These are phyloP conservation scores for Myanophis thanlyinensis DNA, from an alignment of 2,113 vertebrate genomes.

Conservation along the genomic window DNA sequence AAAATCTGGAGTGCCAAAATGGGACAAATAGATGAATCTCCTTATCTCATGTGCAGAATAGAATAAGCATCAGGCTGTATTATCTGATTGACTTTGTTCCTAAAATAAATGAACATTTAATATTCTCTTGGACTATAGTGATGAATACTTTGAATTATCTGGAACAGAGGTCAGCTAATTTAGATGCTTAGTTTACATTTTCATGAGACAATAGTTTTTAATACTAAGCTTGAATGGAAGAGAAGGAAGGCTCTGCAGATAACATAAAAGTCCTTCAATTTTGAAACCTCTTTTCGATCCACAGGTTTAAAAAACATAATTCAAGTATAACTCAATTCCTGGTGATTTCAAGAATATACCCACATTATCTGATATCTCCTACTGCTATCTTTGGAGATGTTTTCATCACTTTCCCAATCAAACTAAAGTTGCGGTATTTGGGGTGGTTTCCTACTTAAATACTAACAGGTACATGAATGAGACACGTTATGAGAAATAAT, in stretches of 20 bases:
- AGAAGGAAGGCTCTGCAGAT: background rate
- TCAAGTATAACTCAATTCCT: background rate
- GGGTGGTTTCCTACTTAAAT: background rate
- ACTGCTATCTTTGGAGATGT: background rate
- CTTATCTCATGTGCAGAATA: background rate
- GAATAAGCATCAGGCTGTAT: background rate
- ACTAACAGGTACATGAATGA: background rate
- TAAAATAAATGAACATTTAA: slow-evolving; percentile 9
- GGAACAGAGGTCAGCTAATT: slow-evolving; percentile 3
- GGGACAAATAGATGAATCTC: background rate
- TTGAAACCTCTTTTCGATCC: background rate
- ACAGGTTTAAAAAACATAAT: background rate
- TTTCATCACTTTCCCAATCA: background rate
- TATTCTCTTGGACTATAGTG: background rate
- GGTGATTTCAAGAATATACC: background rate
- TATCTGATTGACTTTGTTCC: background rate
- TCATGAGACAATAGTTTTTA: background rate
- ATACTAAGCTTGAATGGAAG: background rate
- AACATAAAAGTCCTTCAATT: background rate
- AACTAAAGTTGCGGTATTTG: background rate
- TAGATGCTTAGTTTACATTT: background rate
- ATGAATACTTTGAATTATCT: background rate
- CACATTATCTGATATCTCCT: background rate
- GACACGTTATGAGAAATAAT: background rate
- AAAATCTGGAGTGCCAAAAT: background rate